Base-by-base conservation (phyloP, 2,113 vertebrate species). In the Aythya baeri region DNA sequence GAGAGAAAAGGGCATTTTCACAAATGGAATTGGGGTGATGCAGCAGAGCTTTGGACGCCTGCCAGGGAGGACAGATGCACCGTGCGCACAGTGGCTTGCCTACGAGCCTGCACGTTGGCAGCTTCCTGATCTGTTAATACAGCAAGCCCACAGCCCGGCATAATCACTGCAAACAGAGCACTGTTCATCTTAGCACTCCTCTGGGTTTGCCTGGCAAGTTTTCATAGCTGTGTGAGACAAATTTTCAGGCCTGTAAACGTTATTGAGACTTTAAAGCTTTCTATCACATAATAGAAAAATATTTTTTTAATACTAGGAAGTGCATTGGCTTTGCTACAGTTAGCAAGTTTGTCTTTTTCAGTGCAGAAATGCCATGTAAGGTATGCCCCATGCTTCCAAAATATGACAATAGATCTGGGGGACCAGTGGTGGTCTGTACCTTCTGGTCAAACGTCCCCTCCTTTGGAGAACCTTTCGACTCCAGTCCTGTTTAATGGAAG, bases 111-210 rank as follows among this genome's bases (percentile, higher is more conserved):
- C 86, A 65, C 87, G 6, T 67, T 27, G 61, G 79, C 95, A 73
- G 62, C 83, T 84, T 55, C 89, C 80, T 3, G 13, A 38, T 50
- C 75, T 76, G 86, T 67, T 66, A 63, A 32, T 61, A 80, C 86
- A 82, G 89, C 31, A 34, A 91, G 71, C 91, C 77, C 57, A 72
- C 16, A 57, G 94, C 83, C 25, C 5, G 8, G 96, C 83, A 8
- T 67, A 25, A 67, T 91, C 96, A 68, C 94, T 84, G 92, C 95
- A 86, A 89, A 96, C 97, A 96, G 88, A 95, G 91, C 82, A 7
- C 88, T 81, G 83, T 94, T 96, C 94, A 79, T 82, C 89, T 86
- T 73, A 16, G 93, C 71, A 13, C 88, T 89, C 84, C 10, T 61
- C 57, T 73, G 83, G 10, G 22, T 67, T 65, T 76, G 75, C 85